Evolutionary conservation across 2,797 vertebrate genomes (phyloP), one percentile per base, ranked within the genome.

Genomic region (Astyanax mexicanus): DNA sequence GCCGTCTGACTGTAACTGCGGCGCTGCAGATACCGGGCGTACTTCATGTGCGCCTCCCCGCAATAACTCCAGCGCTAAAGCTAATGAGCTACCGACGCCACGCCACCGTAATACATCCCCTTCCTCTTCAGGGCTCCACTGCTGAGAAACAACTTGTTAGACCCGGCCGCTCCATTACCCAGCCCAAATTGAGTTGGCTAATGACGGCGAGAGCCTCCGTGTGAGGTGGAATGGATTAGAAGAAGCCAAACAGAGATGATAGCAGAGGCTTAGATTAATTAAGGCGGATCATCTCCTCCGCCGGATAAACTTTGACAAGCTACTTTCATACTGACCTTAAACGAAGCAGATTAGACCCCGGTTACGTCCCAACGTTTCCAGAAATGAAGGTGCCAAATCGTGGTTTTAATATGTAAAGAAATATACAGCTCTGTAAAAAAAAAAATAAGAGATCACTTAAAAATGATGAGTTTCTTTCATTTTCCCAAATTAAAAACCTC

Each of bases 91-190:
- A 69, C 58, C 19, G 61, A 69, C 21, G 37, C 42, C 3, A 64
- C 21, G 44, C 75, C 69, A 82, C 75, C 78, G 84, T 90, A 89
- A 89, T 87, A 87, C 92, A 87, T 86, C 73, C 62, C 88, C 87
- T 88, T 19, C 35, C 88, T 92, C 89, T 91, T 90, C 87, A 57
- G 89, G 90, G 86, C 86, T 86, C 87, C 86, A 85, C 84, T 90
- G 88, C 69, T 51, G 42, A 23, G 81, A 82, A 88, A 92, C 86
- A 89, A 91, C 86, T 90, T 92, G 89, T 92, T 91, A 91, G 89
- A 88, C 84, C 83, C 88, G 87, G 87, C 85, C 88, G 89, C 88
- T 90, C 87, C 84, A 92, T 93, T 93, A 92, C 90, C 86, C 88
- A 84, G 87, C 87, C 84, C 80, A 88, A 88, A 91, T 91, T 85